Conservation (phyloP, 2,113 vertebrate genomes). For the Phrynocephalus versicolor region DNA sequence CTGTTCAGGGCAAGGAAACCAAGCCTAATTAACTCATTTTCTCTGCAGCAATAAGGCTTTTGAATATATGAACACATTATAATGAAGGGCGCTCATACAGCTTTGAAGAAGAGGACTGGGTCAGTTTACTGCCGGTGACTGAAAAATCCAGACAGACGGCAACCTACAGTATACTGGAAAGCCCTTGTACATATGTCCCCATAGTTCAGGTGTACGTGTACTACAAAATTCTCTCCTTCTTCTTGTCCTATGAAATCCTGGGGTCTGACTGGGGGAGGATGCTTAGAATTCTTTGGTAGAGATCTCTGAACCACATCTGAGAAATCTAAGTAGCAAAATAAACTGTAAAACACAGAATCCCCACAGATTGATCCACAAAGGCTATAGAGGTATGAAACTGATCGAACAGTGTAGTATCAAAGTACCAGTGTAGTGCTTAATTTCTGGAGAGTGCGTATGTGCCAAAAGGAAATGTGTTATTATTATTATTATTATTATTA, state of each 20-base stretch:
- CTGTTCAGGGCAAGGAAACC: slow-evolving; percentile 16
- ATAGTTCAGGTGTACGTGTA: not conserved
- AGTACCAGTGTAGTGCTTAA: too few relatives aligned
- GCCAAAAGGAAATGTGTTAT: too few relatives aligned
- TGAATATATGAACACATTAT: not conserved
- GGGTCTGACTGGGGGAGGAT: not conserved
- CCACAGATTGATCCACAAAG: too few relatives aligned
- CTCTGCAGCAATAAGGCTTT: slow-evolving; percentile 36
- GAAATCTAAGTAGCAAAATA: not conserved
- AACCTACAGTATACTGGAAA: slow-evolving; percentile 6
- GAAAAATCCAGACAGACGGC: slow-evolving; percentile 4
- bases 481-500: too few relatives aligned
- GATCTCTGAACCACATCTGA: not conserved
- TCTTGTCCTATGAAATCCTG: too few relatives aligned
- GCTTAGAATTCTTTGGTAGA: not conserved
- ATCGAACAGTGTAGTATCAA: not conserved
- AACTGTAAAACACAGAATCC: not conserved
- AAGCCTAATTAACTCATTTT: not conserved
- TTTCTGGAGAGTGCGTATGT: too few relatives aligned
- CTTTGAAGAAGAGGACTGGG: slow-evolving; percentile 47
- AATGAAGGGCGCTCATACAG: slow-evolving; percentile 47
- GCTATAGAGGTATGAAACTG: too few relatives aligned
- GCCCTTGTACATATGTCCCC: not conserved
- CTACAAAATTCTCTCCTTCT: too few relatives aligned
- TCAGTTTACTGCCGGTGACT: slow-evolving; percentile 29